phyloP scores from a whole-genome alignment of 2,888 invertebrate species.

The Cylloceria caligata region DNA sequence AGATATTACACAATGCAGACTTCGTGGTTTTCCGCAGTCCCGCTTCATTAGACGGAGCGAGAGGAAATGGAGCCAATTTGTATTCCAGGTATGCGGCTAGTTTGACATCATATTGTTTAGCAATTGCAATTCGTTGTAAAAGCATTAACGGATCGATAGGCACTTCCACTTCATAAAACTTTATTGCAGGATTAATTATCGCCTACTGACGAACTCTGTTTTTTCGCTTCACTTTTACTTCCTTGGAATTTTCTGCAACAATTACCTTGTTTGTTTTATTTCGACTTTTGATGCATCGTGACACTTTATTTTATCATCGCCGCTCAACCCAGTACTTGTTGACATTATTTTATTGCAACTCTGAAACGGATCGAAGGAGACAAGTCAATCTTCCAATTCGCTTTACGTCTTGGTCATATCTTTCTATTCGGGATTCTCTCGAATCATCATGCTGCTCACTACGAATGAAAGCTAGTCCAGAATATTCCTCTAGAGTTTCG shows the following conservation, averaged over 20 bases:
- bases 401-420: constrained; percentile 8
- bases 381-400: constrained; percentile 13
- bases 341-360: not conserved
- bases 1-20: constrained; percentile 37
- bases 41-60: no score
- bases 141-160: constrained; percentile 38
- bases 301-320: constrained; percentile 31
- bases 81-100: constrained; percentile 44
- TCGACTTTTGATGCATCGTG: constrained; percentile 31
- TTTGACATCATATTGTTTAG: constrained; percentile 34
- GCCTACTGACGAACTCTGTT: constrained; percentile 30
- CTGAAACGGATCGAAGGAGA: not conserved
- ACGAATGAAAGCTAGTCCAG: no score
- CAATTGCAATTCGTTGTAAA: constrained; percentile 40
- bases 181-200: no score
- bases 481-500: no score
- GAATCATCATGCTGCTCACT: no score
- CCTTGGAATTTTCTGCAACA: constrained; percentile 26
- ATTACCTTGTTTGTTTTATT: constrained; percentile 12
- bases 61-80: constrained; percentile 55
- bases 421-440: constrained; percentile 8
- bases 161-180: no score
- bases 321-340: not conserved
- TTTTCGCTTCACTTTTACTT: constrained; percentile 35
- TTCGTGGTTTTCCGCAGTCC: constrained; percentile 40